Evolutionary conservation across 2,888 invertebrate genomes (phyloP), one percentile per base, ranked within the genome.

Genomic region (Idaea aversata): DNA sequence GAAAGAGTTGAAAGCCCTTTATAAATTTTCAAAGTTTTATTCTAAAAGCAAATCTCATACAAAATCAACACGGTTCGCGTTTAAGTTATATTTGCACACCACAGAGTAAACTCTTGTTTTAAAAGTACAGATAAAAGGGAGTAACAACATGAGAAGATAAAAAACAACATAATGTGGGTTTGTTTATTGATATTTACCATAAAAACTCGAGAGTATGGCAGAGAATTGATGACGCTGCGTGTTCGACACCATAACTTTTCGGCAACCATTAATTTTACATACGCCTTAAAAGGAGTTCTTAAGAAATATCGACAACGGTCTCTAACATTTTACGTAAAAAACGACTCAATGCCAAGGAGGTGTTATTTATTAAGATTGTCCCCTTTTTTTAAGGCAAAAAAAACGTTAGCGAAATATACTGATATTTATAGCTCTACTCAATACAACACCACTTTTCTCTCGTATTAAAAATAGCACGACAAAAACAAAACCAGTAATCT

Each of bases 191-290:
- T 47, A 47, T 47, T 47, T 47, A 47, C 47, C 47, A 47, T 47
- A 47, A 47, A 47, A 25, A 47, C 3, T 47, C 13, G 47, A 7
- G 10, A 47, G 68, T 61, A 47, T 62, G 63, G 57, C 57, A 63
- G 69, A 57, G 65, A 69, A 70, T 72, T 68, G 68, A 72, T 72
- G 70, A 68, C 64, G 69, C 57, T 58, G 66, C 66, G 59, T 65
- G 64, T 67, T 57, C 63, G 47, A 47, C 34, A n/a, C 59, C 66
- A 70, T 69, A 59, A 34, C 61, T 65, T 66, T 67, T 66, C 57
- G 63, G 68, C 47, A 60, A 47, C 63, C 70, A 69, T 72, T 72
- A 68, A 72, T 72, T 61, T 67, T 60, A 61, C 60, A 64, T 57
- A 64, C 66, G 16, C 58, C 15, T 15, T 59, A 59, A 25, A 25